Percentiles rank a stretch among this genome's conserved stretches.
phyloP scores from a whole-genome alignment of 2,797 vertebrate species.

The Silurus lanzhouensis region DNA sequence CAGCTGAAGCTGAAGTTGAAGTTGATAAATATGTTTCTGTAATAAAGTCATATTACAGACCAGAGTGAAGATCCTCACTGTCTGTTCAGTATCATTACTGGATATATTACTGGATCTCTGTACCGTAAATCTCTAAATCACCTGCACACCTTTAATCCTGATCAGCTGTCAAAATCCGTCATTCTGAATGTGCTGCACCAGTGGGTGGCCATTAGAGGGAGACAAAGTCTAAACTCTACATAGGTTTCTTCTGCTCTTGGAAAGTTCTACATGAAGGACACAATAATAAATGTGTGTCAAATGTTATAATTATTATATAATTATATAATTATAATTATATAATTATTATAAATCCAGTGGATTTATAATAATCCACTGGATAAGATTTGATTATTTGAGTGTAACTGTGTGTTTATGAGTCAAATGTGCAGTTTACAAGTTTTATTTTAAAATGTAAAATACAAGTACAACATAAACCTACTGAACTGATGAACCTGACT shows the following conservation, averaged over 20 bases:
- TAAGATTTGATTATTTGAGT: not conserved
- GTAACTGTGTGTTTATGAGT: not conserved
- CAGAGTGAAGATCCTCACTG: too few relatives aligned
- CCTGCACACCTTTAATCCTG: not conserved
- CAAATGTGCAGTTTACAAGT: not conserved
- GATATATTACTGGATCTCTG: too few relatives aligned
- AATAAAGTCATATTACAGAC: too few relatives aligned
- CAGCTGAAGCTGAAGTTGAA: too few relatives aligned
- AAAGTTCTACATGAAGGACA: not conserved
- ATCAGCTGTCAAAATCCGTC: too few relatives aligned
- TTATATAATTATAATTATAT: too few relatives aligned
- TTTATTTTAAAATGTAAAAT: not conserved
- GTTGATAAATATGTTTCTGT: too few relatives aligned
- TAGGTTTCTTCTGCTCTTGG: too few relatives aligned
- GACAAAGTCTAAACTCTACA: not conserved
- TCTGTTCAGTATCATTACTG: too few relatives aligned
- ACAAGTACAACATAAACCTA: not conserved
- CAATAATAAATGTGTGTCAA: not conserved
- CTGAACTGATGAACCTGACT: not conserved
- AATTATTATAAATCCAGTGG: too few relatives aligned
- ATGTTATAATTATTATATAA: not conserved
- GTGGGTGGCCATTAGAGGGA: not conserved
- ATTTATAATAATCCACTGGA: not conserved
- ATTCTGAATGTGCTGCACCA: not conserved
- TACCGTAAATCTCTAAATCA: not conserved